Percentiles rank a stretch among this genome's conserved stretches.
These are phyloP conservation scores for Rhynchotus rufescens DNA, from an alignment of 2,797 vertebrate species.

Conservation along the genomic window DNA sequence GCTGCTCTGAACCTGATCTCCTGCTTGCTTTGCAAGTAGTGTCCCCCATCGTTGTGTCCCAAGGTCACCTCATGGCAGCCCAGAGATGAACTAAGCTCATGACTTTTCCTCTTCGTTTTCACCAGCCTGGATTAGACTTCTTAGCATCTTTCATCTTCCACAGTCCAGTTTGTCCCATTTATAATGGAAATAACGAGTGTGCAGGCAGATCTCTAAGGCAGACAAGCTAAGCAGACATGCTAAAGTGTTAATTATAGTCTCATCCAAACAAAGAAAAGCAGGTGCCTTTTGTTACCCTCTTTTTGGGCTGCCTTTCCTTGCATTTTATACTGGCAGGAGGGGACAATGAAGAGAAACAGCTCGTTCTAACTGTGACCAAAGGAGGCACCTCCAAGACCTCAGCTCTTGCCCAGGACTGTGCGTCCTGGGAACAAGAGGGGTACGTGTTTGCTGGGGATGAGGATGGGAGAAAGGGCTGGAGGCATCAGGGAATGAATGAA, in stretches of 20 bases:
- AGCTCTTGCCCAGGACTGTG: background rate
- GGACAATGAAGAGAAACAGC: background rate
- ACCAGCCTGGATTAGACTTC: background rate
- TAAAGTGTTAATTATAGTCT: background rate
- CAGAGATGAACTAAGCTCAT: background rate
- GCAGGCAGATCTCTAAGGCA: accelerated
- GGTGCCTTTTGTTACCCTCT: background rate
- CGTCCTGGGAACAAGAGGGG: background rate
- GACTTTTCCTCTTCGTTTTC: background rate
- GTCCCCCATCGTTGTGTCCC: background rate
- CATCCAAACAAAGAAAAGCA: background rate
- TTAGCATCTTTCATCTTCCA: background rate
- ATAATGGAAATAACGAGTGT: background rate
- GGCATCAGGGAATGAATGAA: conserved; percentile 14
- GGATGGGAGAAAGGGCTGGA: background rate
- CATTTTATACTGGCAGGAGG: background rate
- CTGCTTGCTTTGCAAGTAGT: background rate
- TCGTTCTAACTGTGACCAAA: background rate
- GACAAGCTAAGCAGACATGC: background rate
- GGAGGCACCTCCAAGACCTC: background rate
- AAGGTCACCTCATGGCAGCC: background rate
- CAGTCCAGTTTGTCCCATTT: background rate
- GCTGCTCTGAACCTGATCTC: background rate
- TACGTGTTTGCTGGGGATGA: accelerated
- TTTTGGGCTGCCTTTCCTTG: background rate